Evolutionary conservation across 2,113 vertebrate genomes (phyloP).

Genomic region (Mobula hypostoma): DNA sequence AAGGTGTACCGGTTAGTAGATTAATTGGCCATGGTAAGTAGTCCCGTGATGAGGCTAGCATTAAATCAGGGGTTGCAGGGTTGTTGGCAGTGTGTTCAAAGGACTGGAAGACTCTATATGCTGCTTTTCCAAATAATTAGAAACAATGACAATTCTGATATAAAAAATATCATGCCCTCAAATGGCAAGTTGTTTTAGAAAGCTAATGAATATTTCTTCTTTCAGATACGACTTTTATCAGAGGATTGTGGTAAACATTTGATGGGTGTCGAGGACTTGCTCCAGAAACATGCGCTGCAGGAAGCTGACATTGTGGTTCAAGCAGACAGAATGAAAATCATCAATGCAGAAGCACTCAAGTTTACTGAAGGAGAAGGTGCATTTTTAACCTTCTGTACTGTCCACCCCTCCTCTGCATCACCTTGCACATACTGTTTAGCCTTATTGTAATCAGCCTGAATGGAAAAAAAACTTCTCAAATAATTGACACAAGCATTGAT

Average conservation of each 20-base stretch:
- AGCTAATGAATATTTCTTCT: not conserved
- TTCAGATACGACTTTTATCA: slow-evolving; percentile 70
- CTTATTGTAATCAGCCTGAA: not conserved
- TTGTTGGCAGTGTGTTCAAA: no score
- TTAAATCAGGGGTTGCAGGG: no score
- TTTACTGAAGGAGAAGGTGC: slow-evolving; percentile 77
- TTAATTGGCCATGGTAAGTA: no score
- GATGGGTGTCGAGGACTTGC: slow-evolving; percentile 82
- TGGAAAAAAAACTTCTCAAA: not conserved
- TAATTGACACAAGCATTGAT: not conserved
- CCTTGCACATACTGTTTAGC: not conserved
- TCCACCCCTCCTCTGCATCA: no score
- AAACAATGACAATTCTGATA: not conserved
- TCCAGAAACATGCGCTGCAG: slow-evolving; percentile 82
- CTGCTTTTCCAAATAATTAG: no score
- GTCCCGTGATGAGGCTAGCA: no score
- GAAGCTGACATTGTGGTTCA: slow-evolving; percentile 84
- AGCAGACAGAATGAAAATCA: slow-evolving; percentile 70
- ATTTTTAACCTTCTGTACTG: slow-evolving; percentile 15
- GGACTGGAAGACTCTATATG: no score
- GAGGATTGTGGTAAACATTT: slow-evolving; percentile 87
- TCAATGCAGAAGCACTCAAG: slow-evolving; percentile 66
- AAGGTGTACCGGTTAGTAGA: no score
- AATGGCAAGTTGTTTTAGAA: not conserved
- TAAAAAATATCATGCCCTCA: not conserved